phyloP scores from a whole-genome alignment of 2,888 invertebrate species.

The Tryphoninae sp. region DNA sequence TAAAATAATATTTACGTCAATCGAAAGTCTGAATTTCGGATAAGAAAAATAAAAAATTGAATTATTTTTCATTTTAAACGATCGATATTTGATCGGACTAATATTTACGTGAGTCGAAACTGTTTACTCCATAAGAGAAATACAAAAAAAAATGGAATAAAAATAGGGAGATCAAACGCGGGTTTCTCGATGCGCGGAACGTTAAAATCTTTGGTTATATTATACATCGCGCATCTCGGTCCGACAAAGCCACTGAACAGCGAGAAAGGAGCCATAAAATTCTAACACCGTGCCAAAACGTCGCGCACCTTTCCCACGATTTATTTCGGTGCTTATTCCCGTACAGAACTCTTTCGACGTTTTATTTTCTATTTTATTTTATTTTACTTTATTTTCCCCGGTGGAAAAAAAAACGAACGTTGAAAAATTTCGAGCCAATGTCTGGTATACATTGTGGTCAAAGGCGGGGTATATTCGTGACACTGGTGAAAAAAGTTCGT shows the following conservation, averaged over 20 bases:
- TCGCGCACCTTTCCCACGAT: slow-evolving; percentile 69
- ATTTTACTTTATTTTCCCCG: slow-evolving; percentile 12
- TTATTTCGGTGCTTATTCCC: slow-evolving; percentile 68
- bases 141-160: neutral
- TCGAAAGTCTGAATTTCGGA: neutral
- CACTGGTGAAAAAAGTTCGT: slow-evolving; percentile 29
- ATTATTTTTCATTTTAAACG: neutral
- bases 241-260: slow-evolving; percentile 55
- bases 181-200: neutral
- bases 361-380: slow-evolving; percentile 18
- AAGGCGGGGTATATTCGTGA: slow-evolving; percentile 39
- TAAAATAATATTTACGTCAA: neutral
- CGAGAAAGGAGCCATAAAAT: slow-evolving; percentile 63
- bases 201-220: slow-evolving; percentile 42
- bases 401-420: slow-evolving; percentile 32
- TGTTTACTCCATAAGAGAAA: neutral
- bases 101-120: neutral
- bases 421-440: slow-evolving; percentile 39
- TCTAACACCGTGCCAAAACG: slow-evolving; percentile 56
- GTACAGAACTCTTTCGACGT: slow-evolving; percentile 23
- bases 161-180: slow-evolving; percentile 6
- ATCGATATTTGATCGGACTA: neutral
- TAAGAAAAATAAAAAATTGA: neutral
- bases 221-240: slow-evolving; percentile 37
- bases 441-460: slow-evolving; percentile 42